Percentiles rank a stretch among this genome's conserved stretches.
phyloP scores from a whole-genome alignment of 2,888 invertebrate genomes.

The Stenodema calcarata region DNA sequence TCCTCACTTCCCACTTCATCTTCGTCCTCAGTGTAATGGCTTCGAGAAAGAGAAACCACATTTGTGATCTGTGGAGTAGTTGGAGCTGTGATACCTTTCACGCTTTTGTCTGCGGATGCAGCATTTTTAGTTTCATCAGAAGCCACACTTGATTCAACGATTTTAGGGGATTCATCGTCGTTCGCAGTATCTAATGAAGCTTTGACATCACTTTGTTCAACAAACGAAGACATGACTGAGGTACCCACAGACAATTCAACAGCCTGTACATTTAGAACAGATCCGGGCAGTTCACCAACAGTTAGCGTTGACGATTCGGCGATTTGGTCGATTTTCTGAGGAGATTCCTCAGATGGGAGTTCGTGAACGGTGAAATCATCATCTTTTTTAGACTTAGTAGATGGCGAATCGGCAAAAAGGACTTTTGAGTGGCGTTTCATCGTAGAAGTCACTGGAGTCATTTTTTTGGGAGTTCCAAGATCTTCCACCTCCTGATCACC shows the following conservation, averaged over 20 bases:
- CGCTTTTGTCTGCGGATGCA: background rate
- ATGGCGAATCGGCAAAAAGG: background rate
- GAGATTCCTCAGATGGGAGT: background rate
- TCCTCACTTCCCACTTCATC: slow-evolving; percentile 43
- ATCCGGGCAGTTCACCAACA: background rate
- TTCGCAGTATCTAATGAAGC: background rate
- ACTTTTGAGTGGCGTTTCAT: background rate
- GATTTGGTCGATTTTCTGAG: background rate
- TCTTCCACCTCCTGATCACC: background rate
- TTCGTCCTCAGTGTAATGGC: slow-evolving; percentile 27
- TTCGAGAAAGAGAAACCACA: slow-evolving; percentile 28
- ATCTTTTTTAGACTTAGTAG: background rate
- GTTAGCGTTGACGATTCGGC: background rate
- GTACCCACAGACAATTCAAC: background rate
- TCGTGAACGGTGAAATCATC: background rate
- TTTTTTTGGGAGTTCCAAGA: background rate
- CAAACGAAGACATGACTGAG: background rate
- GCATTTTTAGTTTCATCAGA: background rate
- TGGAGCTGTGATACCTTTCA: background rate
- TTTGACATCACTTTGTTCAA: background rate
- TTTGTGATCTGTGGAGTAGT: background rate
- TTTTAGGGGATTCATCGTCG: background rate
- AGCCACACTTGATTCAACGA: background rate
- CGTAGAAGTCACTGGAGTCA: too few species aligned
- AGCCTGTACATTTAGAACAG: background rate